Percentiles rank a stretch among this genome's conserved stretches.
These are phyloP conservation scores for Clepsis dumicolana DNA, from an alignment of 2,888 invertebrate species.

Conservation along the genomic window DNA sequence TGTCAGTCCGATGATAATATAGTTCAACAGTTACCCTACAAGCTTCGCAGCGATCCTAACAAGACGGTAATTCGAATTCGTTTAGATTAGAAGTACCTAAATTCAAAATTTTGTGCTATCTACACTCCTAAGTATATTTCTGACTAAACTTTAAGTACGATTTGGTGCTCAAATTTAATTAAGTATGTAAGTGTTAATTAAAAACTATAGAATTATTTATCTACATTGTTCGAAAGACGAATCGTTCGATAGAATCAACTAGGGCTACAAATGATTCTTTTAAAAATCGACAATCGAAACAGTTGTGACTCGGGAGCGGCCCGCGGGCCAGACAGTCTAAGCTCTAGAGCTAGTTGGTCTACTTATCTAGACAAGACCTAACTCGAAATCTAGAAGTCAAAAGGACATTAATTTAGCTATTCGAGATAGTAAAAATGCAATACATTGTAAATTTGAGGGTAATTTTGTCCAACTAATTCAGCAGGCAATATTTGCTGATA, in stretches of 20 bases:
- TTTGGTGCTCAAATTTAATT: slow-evolving; percentile 85
- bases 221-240: slow-evolving; percentile 77
- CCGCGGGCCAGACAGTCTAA: slow-evolving; percentile 6
- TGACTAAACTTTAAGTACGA: slow-evolving; percentile 86
- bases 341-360: slow-evolving; percentile 17
- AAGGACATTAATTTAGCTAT: slow-evolving; percentile 20
- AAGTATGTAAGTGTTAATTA: slow-evolving; percentile 76
- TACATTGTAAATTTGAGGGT: slow-evolving; percentile 1
- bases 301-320: slow-evolving; percentile 47
- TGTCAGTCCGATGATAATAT: slow-evolving; percentile 82
- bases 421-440: slow-evolving; percentile 10
- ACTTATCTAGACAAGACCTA: slow-evolving; percentile 7
- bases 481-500: not conserved
- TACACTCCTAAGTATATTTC: slow-evolving; percentile 69
- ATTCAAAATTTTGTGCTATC: slow-evolving; percentile 68
- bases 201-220: slow-evolving; percentile 78
- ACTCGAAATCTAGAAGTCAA: slow-evolving; percentile 25
- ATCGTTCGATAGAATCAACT: slow-evolving; percentile 67
- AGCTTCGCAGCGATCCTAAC: slow-evolving; percentile 65
- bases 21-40: slow-evolving; percentile 69
- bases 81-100: slow-evolving; percentile 64
- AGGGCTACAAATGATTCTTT: slow-evolving; percentile 58
- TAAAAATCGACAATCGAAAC: slow-evolving; percentile 53
- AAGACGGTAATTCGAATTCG: slow-evolving; percentile 67
- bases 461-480: slow-evolving; percentile 2